Conservation (phyloP, 37 sponge, comb jelly and placozoan species). For the Oopsacas minuta region DNA sequence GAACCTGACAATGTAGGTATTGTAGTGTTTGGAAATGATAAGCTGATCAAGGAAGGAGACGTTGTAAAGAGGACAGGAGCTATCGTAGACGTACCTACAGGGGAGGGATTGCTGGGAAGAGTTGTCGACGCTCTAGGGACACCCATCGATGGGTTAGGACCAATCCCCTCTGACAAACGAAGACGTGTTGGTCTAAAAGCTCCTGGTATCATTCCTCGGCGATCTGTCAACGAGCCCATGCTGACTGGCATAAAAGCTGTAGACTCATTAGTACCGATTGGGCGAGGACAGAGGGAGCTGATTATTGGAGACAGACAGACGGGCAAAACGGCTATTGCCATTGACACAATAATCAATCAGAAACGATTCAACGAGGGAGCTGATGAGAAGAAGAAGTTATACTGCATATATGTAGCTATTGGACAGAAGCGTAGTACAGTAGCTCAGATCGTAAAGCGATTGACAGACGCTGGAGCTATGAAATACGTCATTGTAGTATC, state of each 20-base stretch:
- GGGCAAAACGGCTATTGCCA: slow-evolving; percentile 95
- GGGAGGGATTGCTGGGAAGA: slow-evolving; percentile 68
- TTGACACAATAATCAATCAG: slow-evolving; percentile 98
- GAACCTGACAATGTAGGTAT: slow-evolving; percentile 98
- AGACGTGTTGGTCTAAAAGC: slow-evolving; percentile 91
- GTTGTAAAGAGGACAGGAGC: slow-evolving; percentile 95
- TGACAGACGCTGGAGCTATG: slow-evolving; percentile 86
- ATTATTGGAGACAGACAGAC: slow-evolving; percentile 99
- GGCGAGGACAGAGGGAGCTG: slow-evolving; percentile 92
- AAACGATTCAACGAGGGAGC: slow-evolving; percentile 79
- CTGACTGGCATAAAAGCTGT: slow-evolving; percentile 97
- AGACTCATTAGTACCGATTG: slow-evolving; percentile 95
- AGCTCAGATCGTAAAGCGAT: slow-evolving; percentile 91
- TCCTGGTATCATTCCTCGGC: slow-evolving; percentile 95
- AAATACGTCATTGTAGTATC: slow-evolving; percentile 92
- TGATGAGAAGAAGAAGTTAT: slow-evolving; percentile 97
- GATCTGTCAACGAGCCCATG: slow-evolving; percentile 93
- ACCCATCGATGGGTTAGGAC: slow-evolving; percentile 94
- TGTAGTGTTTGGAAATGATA: slow-evolving; percentile 98
- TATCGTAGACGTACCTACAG: slow-evolving; percentile 95
- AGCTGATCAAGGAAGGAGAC: slow-evolving; percentile 96
- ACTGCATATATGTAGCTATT: slow-evolving; percentile 92
- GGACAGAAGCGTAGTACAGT: slow-evolving; percentile 99
- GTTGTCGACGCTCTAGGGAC: slow-evolving; percentile 96
- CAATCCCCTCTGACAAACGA: slow-evolving; percentile 44